Evolutionary conservation across 2,797 vertebrate species (phyloP).

Genomic region (Myotis myotis): DNA sequence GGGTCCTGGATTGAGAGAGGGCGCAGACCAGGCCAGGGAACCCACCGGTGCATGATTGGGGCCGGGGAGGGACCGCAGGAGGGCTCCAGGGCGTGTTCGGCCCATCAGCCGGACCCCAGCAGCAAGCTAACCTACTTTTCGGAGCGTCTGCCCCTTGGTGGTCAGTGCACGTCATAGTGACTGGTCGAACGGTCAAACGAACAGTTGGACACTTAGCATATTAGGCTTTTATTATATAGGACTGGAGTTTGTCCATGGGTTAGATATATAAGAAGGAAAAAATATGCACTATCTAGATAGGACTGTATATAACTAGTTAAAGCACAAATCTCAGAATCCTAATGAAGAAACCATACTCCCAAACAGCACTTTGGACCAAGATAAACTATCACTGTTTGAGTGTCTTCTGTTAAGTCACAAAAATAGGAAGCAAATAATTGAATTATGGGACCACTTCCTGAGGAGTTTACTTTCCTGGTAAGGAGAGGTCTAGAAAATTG

Average conservation of each 20-base stretch:
- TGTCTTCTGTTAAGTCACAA: constrained; percentile 13
- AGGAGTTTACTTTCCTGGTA: constrained; percentile 15
- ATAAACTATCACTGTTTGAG: background rate
- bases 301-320: background rate
- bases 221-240: too few relatives aligned
- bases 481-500: background rate
- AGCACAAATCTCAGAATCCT: constrained; percentile 34
- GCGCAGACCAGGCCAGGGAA: too few relatives aligned
- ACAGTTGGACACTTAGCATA: too few relatives aligned
- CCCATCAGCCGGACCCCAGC: too few relatives aligned
- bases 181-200: too few relatives aligned
- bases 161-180: too few relatives aligned
- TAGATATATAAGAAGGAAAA: constrained; percentile 8
- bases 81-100: too few relatives aligned
- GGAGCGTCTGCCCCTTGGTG: too few relatives aligned
- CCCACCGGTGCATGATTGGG: too few relatives aligned
- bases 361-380: background rate
- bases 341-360: background rate
- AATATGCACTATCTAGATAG: background rate
- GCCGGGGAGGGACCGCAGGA: fast-evolving
- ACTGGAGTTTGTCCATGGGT: background rate
- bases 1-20: too few relatives aligned
- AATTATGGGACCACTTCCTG: background rate
- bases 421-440: background rate
- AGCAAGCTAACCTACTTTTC: too few relatives aligned